Conservation (phyloP, 92 coral and sea anemone species). For the Epizoanthus rinbou region DNA sequence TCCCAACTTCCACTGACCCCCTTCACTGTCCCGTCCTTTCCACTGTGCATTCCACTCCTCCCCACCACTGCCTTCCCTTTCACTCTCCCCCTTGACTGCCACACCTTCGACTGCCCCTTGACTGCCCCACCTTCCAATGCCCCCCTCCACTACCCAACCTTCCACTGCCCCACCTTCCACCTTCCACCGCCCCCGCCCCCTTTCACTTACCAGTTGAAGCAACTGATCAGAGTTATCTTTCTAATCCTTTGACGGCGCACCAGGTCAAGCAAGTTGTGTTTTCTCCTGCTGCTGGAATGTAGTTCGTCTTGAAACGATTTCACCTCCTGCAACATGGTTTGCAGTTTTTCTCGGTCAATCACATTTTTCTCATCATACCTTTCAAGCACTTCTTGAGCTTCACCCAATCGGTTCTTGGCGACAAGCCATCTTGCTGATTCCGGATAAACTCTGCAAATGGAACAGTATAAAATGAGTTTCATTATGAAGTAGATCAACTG, state of each 20-base stretch:
- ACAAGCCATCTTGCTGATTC: slow-evolving; percentile 82
- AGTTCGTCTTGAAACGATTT: slow-evolving; percentile 50
- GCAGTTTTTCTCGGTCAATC: slow-evolving; percentile 59
- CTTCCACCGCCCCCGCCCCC: too few species aligned
- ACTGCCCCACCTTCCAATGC: too few species aligned
- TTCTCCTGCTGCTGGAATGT: slow-evolving; percentile 36
- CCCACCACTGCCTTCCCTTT: too few species aligned
- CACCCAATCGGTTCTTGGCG: slow-evolving; percentile 72
- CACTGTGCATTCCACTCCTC: too few species aligned
- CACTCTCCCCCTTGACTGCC: too few species aligned
- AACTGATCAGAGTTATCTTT: slow-evolving; percentile 73
- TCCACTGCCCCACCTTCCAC: not conserved
- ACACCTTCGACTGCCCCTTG: not conserved
- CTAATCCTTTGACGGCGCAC: slow-evolving; percentile 69
- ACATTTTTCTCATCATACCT: slow-evolving; percentile 56
- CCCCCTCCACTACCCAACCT: too few species aligned
- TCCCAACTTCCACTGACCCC: too few species aligned
- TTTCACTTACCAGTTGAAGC: slow-evolving; percentile 66
- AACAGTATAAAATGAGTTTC: too few species aligned
- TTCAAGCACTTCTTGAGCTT: slow-evolving; percentile 62
- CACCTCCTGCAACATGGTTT: slow-evolving; percentile 64
- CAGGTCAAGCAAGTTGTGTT: slow-evolving; percentile 65
- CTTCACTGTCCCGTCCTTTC: not conserved
- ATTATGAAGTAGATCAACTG: too few species aligned
- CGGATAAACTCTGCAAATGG: slow-evolving; percentile 32